phyloP scores from a whole-genome alignment of 1,140 invertebrate genomes.

The Nephila pilipes region DNA sequence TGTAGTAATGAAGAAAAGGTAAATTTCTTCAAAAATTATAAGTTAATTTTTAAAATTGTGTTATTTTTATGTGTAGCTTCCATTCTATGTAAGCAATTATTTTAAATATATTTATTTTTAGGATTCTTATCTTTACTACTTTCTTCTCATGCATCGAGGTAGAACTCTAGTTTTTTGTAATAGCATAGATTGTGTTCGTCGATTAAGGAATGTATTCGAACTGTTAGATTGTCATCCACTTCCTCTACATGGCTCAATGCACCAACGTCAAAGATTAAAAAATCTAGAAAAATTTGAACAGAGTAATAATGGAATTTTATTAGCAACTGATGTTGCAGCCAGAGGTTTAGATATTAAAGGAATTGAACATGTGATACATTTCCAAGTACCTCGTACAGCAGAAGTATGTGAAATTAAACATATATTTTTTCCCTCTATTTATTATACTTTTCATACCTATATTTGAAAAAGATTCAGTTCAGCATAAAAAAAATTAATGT shows the following conservation, averaged over 20 bases:
- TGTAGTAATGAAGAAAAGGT: constrained; percentile 83
- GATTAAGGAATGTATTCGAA: constrained; percentile 90
- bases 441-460: background rate
- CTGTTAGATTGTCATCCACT: constrained; percentile 90
- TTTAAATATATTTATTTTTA: constrained; percentile 78
- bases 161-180: constrained; percentile 98
- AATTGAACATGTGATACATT: constrained; percentile 97
- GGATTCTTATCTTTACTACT: constrained; percentile 97
- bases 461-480: no score
- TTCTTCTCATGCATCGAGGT: constrained; percentile 91
- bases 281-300: constrained; percentile 95
- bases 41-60: background rate
- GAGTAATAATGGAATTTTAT: constrained; percentile 88
- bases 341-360: constrained; percentile 97
- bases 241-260: constrained; percentile 96
- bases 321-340: constrained; percentile 98
- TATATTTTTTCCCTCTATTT: background rate
- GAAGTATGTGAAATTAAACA: constrained; percentile 85
- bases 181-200: constrained; percentile 94
- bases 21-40: constrained; percentile 76
- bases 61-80: background rate
- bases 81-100: constrained; percentile 84
- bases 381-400: constrained; percentile 96
- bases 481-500: no score
- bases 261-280: constrained; percentile 95